These are phyloP conservation scores for Clamator glandarius DNA, from an alignment of 2,797 vertebrate genomes.

Conservation along the genomic window DNA sequence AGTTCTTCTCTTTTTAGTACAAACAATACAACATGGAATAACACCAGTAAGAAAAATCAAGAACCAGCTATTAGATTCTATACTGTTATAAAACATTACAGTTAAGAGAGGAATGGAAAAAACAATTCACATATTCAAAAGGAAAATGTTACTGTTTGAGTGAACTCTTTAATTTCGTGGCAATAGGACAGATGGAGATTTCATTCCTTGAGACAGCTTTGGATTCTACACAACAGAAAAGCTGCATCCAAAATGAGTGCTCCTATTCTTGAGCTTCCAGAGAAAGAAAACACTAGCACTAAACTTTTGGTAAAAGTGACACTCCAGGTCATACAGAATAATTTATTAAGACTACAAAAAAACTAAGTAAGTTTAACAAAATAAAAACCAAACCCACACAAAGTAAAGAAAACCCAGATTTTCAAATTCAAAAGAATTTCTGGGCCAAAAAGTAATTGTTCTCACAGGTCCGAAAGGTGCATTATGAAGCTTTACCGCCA, in stretches of 20 bases:
- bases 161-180: background rate
- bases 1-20: background rate
- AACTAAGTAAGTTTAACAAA: background rate
- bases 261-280: too few species aligned
- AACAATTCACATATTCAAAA: background rate
- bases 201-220: background rate
- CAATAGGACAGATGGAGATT: background rate
- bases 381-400: too few species aligned
- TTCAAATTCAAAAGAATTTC: background rate
- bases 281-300: too few species aligned
- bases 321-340: background rate
- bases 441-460: background rate
- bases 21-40: background rate
- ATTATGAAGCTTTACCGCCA: background rate
- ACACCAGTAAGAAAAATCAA: background rate
- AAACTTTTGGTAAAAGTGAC: too few species aligned
- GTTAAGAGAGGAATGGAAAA: background rate
- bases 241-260: background rate
- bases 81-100: background rate
- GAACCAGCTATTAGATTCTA: rapidly evolving
- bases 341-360: background rate
- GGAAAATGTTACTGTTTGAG: background rate
- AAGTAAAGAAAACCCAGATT: background rate
- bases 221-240: rapidly evolving
- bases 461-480: background rate